Evolutionary conservation across 1,140 invertebrate genomes (phyloP).

Genomic region (Fopius arisanus): DNA sequence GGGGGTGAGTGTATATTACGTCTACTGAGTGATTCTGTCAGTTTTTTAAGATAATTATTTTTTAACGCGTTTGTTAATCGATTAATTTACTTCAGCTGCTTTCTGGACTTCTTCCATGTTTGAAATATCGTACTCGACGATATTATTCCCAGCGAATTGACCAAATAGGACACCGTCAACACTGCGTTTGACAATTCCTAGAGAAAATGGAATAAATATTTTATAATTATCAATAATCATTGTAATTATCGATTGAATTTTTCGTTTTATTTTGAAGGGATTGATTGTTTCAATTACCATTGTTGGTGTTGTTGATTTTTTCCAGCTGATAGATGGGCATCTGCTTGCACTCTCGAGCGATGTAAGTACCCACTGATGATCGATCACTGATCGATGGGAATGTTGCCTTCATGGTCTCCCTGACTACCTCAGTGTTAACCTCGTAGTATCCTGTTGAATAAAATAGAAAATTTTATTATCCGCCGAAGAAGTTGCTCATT

Average conservation of each 20-base stretch:
- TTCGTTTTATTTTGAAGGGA: too few relatives aligned
- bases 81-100: neutral
- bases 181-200: constrained; percentile 74
- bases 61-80: constrained; percentile 26
- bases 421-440: constrained; percentile 79
- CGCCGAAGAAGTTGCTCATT: neutral
- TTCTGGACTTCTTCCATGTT: constrained; percentile 70
- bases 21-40: neutral
- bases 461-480: constrained; percentile 10
- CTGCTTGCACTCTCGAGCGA: constrained; percentile 74
- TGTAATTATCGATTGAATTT: neutral
- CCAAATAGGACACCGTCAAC: constrained; percentile 71
- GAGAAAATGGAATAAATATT: constrained; percentile 59
- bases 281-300: constrained; percentile 42
- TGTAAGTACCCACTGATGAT: constrained; percentile 72
- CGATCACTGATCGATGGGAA: constrained; percentile 75
- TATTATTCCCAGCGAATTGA: constrained; percentile 78
- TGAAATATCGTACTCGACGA: constrained; percentile 76
- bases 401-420: constrained; percentile 80
- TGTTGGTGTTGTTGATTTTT: constrained; percentile 60
- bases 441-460: constrained; percentile 77
- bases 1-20: neutral
- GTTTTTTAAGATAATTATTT: neutral
- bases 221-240: neutral
- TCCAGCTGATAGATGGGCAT: constrained; percentile 80